These are phyloP conservation scores for Danio choprae DNA, from an alignment of 2,797 vertebrate species.

Conservation along the genomic window DNA sequence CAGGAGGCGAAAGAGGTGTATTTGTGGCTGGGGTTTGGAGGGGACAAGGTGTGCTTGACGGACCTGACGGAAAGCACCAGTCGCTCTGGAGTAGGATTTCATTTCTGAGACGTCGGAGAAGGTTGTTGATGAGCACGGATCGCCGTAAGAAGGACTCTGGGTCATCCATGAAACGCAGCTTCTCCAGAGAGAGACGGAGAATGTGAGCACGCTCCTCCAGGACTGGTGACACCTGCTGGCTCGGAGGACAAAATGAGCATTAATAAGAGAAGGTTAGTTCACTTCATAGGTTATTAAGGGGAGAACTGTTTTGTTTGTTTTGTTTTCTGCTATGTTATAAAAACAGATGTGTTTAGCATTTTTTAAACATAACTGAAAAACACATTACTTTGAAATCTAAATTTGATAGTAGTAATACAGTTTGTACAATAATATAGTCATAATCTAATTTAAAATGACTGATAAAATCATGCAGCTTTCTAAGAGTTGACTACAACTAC, in stretches of 20 bases:
- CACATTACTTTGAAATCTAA: not conserved
- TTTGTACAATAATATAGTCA: not conserved
- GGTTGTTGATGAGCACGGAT: slow-evolving; percentile 95
- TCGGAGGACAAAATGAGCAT: slow-evolving; percentile 49
- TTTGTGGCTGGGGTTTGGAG: slow-evolving; percentile 43
- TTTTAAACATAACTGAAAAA: too few relatives aligned
- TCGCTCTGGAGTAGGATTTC: slow-evolving; percentile 94
- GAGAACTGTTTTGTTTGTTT: not conserved
- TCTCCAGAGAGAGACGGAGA: slow-evolving; percentile 94
- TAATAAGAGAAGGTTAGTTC: not conserved
- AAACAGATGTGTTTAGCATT: too few relatives aligned
- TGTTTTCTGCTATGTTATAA: too few relatives aligned
- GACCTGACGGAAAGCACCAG: slow-evolving; percentile 88
- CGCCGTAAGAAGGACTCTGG: slow-evolving; percentile 93
- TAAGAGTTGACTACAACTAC: not conserved
- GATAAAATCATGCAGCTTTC: not conserved
- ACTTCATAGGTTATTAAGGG: not conserved
- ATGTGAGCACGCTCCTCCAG: slow-evolving; percentile 94
- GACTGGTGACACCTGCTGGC: slow-evolving; percentile 82
- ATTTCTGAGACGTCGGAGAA: slow-evolving; percentile 90
- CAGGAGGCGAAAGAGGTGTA: slow-evolving; percentile 64
- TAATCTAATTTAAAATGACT: not conserved
- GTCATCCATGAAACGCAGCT: slow-evolving; percentile 95
- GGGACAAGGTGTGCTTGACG: slow-evolving; percentile 51
- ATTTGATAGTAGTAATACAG: not conserved